phyloP scores from a whole-genome alignment of 2,113 vertebrate species.

The Rhabdornis inornatus region DNA sequence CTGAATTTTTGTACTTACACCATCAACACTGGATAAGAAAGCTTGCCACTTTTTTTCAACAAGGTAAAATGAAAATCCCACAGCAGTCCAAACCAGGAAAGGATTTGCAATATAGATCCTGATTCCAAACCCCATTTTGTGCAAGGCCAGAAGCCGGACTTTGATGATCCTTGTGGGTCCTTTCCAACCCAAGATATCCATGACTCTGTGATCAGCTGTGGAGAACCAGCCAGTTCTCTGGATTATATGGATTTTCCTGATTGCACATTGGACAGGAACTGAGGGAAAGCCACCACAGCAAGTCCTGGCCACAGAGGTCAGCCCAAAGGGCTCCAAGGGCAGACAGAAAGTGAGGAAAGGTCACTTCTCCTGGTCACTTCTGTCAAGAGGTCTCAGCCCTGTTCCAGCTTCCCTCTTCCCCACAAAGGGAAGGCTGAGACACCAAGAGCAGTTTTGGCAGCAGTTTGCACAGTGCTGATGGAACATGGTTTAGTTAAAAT shows the following conservation, averaged over 20 bases:
- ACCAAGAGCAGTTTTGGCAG: background rate
- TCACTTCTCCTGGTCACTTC: background rate
- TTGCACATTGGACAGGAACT: background rate
- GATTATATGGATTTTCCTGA: background rate
- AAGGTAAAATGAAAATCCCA: background rate
- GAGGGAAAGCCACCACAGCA: background rate
- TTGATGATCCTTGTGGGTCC: background rate
- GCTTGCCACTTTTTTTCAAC: background rate
- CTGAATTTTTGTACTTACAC: background rate
- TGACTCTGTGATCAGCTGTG: background rate
- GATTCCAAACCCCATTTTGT: background rate
- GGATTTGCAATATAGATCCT: background rate
- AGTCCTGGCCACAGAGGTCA: background rate
- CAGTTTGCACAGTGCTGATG: background rate
- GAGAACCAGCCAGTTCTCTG: background rate
- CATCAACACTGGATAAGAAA: background rate
- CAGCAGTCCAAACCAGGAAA: background rate
- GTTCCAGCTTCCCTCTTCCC: background rate
- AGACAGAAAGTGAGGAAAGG: background rate
- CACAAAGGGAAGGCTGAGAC: background rate
- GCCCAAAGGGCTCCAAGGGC: background rate
- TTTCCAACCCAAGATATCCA: background rate
- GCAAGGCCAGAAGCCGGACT: background rate
- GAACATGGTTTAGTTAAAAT: background rate
- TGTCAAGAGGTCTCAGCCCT: background rate